Evolutionary conservation across 37 sponge, comb jelly and placozoan species (phyloP), one percentile per base, ranked within the genome.

Genomic region (Mnemiopsis leidyi): DNA sequence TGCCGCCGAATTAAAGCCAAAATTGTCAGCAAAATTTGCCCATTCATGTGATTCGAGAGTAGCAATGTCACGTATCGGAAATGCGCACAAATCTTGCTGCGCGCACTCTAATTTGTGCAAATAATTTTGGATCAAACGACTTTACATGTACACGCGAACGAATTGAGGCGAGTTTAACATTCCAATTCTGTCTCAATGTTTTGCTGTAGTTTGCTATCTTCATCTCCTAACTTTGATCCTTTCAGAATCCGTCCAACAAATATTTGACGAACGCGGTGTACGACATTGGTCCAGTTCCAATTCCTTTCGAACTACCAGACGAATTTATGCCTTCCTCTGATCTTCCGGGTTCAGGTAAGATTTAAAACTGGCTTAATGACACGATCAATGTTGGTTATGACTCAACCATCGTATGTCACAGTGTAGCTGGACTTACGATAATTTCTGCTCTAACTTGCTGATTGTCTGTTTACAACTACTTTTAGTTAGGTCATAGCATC

Each of bases 1-100:
- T 79, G 37, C 82, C 82, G 82, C 82, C 82, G 37, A 79, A 35
- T 35, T 35, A 79, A 79, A 79, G 37, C 82, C 23, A 36, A 79
- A 36, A 79, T 79, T 79, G 82, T 79, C 82, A 79, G 82, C 37
- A 32, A 79, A 79, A 36, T 79, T 79, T 79, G 34, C 82, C 20
- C 73, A 5, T 69, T 20, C 2, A 28, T 69, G 28, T 69, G 24
- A 69, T 69, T 69, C 7, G 73, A 69, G 73, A 69, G 73, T 69
- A 28, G 24, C 73, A 69, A 28, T 69, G 73, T 69, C 73, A 69
- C 73, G 73, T 69, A 21, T 5, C n/a, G 29, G 73, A 69, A 23
- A 69, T 69, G 73, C 29, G 28, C 73, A 20, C 73, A 61, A 21
- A 61, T 61, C 29, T 69, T 25, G 2, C 2, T 25, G 29, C 73